Evolutionary conservation across 2,113 vertebrate species (phyloP).

Genomic region (Polyodon spathula): DNA sequence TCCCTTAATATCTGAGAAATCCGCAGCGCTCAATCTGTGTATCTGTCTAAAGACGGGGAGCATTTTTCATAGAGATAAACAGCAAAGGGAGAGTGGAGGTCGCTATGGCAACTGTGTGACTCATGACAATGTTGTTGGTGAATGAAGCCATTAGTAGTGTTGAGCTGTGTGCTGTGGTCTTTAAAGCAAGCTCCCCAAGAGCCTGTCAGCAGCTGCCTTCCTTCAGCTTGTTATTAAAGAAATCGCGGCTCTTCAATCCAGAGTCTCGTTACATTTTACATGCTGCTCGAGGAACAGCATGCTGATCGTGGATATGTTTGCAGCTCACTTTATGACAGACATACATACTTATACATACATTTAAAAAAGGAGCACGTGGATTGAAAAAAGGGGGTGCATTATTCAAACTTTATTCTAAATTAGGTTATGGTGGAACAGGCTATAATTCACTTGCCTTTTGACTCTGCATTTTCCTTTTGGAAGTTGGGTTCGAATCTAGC

Average conservation of each 20-base stretch:
- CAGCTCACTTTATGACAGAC: neutral
- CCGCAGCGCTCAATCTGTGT: slow-evolving; percentile 22
- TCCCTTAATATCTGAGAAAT: slow-evolving; percentile 20
- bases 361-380: neutral
- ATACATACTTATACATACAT: slow-evolving; percentile 1
- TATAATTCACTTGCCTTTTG: no score
- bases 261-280: slow-evolving; percentile 4
- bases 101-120: slow-evolving; percentile 64
- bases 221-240: slow-evolving; percentile 8
- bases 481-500: no score
- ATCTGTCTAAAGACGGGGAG: slow-evolving; percentile 38
- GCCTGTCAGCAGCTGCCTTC: slow-evolving; percentile 18
- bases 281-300: slow-evolving; percentile 4
- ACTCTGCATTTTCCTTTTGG: no score
- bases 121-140: slow-evolving; percentile 53
- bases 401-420: no score
- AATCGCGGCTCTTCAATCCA: slow-evolving; percentile 3
- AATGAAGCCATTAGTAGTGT: slow-evolving; percentile 31
- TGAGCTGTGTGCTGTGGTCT: slow-evolving; percentile 21
- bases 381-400: no score
- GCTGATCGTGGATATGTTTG: slow-evolving; percentile 3
- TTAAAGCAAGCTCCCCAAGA: slow-evolving; percentile 21
- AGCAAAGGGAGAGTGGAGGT: slow-evolving; percentile 40
- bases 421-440: no score
- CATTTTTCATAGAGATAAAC: slow-evolving; percentile 47